Evolutionary conservation across 1,140 invertebrate genomes (phyloP).

Genomic region (Holcopasites calliopsidis): DNA sequence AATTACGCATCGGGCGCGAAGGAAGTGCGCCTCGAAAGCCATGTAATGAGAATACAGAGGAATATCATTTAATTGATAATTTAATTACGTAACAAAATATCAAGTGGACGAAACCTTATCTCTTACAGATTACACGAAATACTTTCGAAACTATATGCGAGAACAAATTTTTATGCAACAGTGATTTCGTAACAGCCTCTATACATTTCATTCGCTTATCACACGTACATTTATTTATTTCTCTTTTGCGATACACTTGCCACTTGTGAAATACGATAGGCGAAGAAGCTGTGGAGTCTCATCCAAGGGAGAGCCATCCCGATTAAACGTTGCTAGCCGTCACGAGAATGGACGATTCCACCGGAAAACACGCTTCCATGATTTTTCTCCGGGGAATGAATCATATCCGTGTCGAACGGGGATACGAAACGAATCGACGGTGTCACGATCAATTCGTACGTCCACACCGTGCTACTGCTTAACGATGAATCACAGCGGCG

Average conservation of each 20-base stretch:
- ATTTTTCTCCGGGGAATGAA: slow-evolving; percentile 58
- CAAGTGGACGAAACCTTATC: too few relatives aligned
- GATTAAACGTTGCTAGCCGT: slow-evolving; percentile 30
- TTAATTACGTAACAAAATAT: background rate
- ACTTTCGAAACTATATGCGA: too few relatives aligned
- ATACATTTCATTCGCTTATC: too few relatives aligned
- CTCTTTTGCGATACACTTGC: too few relatives aligned
- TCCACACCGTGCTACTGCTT: slow-evolving; percentile 28
- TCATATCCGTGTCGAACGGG: slow-evolving; percentile 53
- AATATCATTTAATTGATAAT: slow-evolving; percentile 2
- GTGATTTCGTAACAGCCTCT: too few relatives aligned
- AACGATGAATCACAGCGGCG: slow-evolving; percentile 45
- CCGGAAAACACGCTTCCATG: slow-evolving; percentile 25
- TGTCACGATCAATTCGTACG: slow-evolving; percentile 52
- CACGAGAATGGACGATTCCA: slow-evolving; percentile 41
- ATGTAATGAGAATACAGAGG: slow-evolving; percentile 36
- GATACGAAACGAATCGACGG: slow-evolving; percentile 52
- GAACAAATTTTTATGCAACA: too few relatives aligned
- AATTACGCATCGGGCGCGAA: slow-evolving; percentile 6
- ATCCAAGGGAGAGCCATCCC: too few relatives aligned
- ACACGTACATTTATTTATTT: too few relatives aligned
- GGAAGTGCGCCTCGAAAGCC: background rate
- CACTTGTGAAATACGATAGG: too few relatives aligned
- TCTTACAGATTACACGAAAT: too few relatives aligned
- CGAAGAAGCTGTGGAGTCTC: too few relatives aligned